Evolutionary conservation across 2,113 vertebrate species (phyloP), one percentile per base, ranked within the genome.

Genomic region (Ctenodactylus gundi): DNA sequence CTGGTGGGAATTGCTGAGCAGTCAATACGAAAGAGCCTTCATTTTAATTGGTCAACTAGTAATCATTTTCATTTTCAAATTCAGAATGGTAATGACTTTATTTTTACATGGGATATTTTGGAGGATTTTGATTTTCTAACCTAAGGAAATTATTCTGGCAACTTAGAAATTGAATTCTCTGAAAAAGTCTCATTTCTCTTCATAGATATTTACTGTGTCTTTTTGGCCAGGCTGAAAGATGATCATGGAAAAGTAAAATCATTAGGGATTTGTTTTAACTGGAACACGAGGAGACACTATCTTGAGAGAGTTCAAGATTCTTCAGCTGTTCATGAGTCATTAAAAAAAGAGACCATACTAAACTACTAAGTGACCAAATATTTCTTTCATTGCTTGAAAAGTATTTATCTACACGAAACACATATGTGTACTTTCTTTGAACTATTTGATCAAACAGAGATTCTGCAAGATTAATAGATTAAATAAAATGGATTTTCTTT

Each of bases 41-140:
- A 41, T 31, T 93, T 85, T 81, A 95, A 89, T 70, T 70, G 72
- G 84, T 82, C 91, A 93, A 49, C 67, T 90, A 68, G 87, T 82
- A 77, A 91, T 78, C 87, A 90, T 77, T 95, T 96, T 76, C 81
- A 94, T 72, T 81, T 95, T 89, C 93, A 85, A 96, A 83, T 60
- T 20, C 31, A 53, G 91, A 65, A 88, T 58, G 70, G 68, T 84
- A 91, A 94, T 94, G 86, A 85, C 49, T 92, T 96, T 94, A 88
- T 88, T 96, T 95, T 95, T 95, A 70, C 7, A 77, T 73, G 68
- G 51, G 49, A 23, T 95, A 94, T 95, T 95, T 95, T 60, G 55
- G 73, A 78, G 51, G 9, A 81, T 73, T 89, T 84, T 95, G 81
- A 83, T 67, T 94, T 94, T 95, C 67, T 88, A 90, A 93, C 23